A percentile compares a stretch with the other conserved stretches of the same genome.
Conservation (phyloP, 1,140 invertebrate genomes). For the Anthonomus grandis region DNA sequence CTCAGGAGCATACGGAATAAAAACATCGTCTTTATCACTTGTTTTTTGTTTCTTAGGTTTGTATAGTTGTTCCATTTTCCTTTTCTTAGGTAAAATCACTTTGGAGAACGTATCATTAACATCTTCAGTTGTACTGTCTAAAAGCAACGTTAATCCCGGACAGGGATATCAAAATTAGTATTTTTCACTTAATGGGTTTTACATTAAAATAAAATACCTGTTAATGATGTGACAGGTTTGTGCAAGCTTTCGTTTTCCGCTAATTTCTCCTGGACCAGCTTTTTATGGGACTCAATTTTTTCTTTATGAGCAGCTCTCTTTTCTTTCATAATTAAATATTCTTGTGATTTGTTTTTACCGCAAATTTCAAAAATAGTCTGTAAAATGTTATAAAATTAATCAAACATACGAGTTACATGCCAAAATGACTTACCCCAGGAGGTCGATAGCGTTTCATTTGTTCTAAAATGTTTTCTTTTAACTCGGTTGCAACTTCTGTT, state of each 20-base stretch:
- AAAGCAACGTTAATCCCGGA: no score
- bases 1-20: slow-evolving; percentile 79
- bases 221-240: slow-evolving; percentile 11
- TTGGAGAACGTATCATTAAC: slow-evolving; percentile 45
- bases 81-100: slow-evolving; percentile 59
- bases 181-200: not conserved
- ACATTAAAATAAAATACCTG: slow-evolving; percentile 1
- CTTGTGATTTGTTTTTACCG: slow-evolving; percentile 70
- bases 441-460: slow-evolving; percentile 83
- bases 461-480: slow-evolving; percentile 59
- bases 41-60: slow-evolving; percentile 56
- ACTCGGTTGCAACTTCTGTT: slow-evolving; percentile 38
- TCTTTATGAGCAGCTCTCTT: slow-evolving; percentile 64
- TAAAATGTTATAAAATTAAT: slow-evolving; percentile 44
- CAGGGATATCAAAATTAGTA: no score
- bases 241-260: slow-evolving; percentile 37
- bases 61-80: slow-evolving; percentile 58
- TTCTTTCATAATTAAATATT: slow-evolving; percentile 69
- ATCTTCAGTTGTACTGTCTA: slow-evolving; percentile 40
- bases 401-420: not conserved
- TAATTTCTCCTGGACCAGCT: slow-evolving; percentile 49
- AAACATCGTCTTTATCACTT: slow-evolving; percentile 78
- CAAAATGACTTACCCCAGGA: slow-evolving; percentile 68
- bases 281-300: slow-evolving; percentile 54
- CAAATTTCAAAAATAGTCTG: slow-evolving; percentile 95